Percentiles rank a stretch among this genome's conserved stretches.
Evolutionary conservation across 2,113 vertebrate genomes (phyloP).

Genomic region (Dolichotis patagonum): DNA sequence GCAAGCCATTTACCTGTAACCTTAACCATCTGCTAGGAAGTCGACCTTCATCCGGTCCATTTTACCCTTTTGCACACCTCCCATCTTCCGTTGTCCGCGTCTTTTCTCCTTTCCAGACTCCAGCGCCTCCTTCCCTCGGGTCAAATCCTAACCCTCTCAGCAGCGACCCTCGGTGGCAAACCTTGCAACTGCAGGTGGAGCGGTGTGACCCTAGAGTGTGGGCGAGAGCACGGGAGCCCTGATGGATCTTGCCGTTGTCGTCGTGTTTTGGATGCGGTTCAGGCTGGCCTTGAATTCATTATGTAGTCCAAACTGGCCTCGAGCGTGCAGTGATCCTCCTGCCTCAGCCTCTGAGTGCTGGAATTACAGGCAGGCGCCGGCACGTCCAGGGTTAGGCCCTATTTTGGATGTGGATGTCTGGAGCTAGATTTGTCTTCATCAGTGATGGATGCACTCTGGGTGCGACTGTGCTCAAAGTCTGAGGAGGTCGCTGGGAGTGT

Average conservation of each 20-base stretch:
- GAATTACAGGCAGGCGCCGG: too few relatives aligned
- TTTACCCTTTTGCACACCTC: neutral
- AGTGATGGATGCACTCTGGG: neutral
- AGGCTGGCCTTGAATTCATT: too few relatives aligned
- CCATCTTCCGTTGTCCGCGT: neutral
- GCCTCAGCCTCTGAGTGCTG: too few relatives aligned
- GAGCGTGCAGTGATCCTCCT: too few relatives aligned
- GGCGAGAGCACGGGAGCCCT: neutral
- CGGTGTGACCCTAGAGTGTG: neutral
- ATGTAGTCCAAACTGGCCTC: too few relatives aligned
- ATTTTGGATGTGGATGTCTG: neutral
- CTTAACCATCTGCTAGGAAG: neutral
- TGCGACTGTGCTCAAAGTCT: neutral
- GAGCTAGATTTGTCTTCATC: neutral
- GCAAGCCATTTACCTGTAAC: constrained; percentile 31
- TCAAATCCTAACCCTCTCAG: neutral
- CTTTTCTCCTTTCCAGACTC: neutral
- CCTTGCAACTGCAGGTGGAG: neutral
- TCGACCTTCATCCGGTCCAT: neutral
- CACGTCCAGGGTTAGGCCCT: neutral
- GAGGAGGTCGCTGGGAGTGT: neutral
- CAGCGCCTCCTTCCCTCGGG: neutral
- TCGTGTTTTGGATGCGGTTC: too few relatives aligned
- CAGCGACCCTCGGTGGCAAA: neutral
- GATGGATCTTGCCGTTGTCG: neutral